Evolutionary conservation across 2,113 vertebrate species (phyloP).

Genomic region (Alosa alosa): DNA sequence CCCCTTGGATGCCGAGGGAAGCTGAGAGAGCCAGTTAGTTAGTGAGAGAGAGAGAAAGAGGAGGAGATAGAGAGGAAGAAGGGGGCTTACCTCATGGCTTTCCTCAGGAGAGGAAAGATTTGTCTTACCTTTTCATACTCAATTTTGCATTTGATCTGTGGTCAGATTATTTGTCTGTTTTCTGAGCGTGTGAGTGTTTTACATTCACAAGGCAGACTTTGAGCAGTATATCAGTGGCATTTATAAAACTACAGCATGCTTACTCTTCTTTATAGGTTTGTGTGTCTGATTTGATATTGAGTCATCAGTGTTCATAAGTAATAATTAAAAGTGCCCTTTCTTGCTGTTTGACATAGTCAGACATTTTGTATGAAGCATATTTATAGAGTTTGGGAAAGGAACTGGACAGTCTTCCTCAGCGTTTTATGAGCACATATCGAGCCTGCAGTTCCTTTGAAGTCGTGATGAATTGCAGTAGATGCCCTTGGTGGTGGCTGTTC

Average conservation of each 20-base stretch:
- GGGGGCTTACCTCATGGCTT: neutral
- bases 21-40: neutral
- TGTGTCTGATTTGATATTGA: neutral
- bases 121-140: neutral
- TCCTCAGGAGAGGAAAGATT: neutral
- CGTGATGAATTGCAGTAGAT: neutral
- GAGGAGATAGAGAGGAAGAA: neutral
- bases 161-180: neutral
- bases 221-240: neutral
- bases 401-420: neutral
- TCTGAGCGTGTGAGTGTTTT: neutral
- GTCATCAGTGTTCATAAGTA: neutral
- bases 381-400: neutral
- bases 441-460: constrained; percentile 5
- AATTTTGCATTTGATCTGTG: neutral
- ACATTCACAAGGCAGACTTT: neutral
- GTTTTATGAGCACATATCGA: neutral
- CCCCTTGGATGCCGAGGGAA: neutral
- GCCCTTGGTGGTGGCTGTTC: neutral
- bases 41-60: neutral
- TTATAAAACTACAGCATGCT: neutral
- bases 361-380: neutral
- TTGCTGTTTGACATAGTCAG: neutral
- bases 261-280: neutral
- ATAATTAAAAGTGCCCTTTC: neutral